A percentile compares a stretch with the other conserved stretches of the same genome.
Conservation (phyloP, 2,113 vertebrate species). For the Archilochus colubris region DNA sequence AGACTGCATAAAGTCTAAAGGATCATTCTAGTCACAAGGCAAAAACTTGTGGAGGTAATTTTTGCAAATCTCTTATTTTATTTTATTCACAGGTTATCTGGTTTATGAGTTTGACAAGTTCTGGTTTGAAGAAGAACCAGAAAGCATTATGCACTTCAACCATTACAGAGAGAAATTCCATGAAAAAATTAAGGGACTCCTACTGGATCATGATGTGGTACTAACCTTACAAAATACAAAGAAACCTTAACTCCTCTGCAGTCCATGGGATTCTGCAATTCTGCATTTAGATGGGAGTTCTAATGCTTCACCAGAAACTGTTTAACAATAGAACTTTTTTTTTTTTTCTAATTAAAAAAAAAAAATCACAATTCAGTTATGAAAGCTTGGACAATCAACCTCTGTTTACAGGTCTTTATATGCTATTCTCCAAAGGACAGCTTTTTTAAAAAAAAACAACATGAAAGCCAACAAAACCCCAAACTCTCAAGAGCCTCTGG, state of each 20-base stretch:
- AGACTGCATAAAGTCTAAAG: not conserved
- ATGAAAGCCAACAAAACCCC: not conserved
- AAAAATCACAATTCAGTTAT: slow-evolving; percentile 66
- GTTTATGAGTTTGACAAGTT: slow-evolving; percentile 96
- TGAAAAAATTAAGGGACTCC: slow-evolving; percentile 83
- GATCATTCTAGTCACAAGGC: not conserved
- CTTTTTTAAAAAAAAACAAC: not conserved
- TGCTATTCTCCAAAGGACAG: slow-evolving; percentile 76
- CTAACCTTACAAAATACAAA: slow-evolving; percentile 79
- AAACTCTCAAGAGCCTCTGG: slow-evolving; percentile 51
- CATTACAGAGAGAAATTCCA: slow-evolving; percentile 96
- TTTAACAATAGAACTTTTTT: slow-evolving; percentile 26
- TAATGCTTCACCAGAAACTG: slow-evolving; percentile 60
- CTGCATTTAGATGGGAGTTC: slow-evolving; percentile 59
- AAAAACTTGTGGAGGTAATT: not conserved
- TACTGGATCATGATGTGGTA: slow-evolving; percentile 79
- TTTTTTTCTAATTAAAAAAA: slow-evolving; percentile 49
- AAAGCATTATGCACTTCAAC: slow-evolving; percentile 99
- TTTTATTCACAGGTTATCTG: slow-evolving; percentile 87
- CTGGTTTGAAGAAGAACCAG: slow-evolving; percentile 94
- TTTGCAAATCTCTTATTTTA: not conserved
- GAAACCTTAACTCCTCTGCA: slow-evolving; percentile 55
- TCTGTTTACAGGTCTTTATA: slow-evolving; percentile 75
- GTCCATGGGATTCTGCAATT: slow-evolving; percentile 58
- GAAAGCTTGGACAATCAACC: slow-evolving; percentile 82